These are phyloP conservation scores for Caradrina clavipalpis DNA, from an alignment of 2,888 invertebrate genomes.

Conservation along the genomic window DNA sequence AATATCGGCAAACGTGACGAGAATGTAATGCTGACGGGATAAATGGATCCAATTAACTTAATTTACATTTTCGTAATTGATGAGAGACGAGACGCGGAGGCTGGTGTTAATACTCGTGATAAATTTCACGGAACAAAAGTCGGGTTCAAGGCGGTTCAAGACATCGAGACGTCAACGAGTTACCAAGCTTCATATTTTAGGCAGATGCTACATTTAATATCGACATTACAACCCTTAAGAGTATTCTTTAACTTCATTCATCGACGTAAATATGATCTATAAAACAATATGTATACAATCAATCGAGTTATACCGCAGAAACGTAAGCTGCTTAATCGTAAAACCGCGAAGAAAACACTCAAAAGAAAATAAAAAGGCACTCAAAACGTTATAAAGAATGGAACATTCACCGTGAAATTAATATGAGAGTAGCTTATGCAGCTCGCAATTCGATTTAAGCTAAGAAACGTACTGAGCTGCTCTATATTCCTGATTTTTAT, in stretches of 20 bases:
- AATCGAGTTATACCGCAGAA: constrained; percentile 16
- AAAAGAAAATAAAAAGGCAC: constrained; percentile 30
- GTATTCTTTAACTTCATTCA: not conserved
- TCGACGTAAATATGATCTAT: constrained; percentile 8
- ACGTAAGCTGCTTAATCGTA: constrained; percentile 15
- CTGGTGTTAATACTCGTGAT: constrained; percentile 12
- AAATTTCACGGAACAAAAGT: constrained; percentile 7
- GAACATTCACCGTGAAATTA: constrained; percentile 34
- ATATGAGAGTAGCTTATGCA: constrained; percentile 32
- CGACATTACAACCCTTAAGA: not conserved
- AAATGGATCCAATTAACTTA: constrained; percentile 46
- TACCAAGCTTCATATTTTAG: not conserved
- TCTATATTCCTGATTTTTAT: constrained; percentile 51
- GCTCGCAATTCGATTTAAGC: constrained; percentile 45
- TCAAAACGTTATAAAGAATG: constrained; percentile 28
- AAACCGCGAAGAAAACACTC: constrained; percentile 28
- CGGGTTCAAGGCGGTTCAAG: not conserved
- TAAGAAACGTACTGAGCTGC: constrained; percentile 35
- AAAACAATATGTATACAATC: constrained; percentile 17
- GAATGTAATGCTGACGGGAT: constrained; percentile 37
- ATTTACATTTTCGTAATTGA: constrained; percentile 44
- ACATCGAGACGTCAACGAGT: not conserved
- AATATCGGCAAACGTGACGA: constrained; percentile 53
- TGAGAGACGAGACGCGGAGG: constrained; percentile 1
- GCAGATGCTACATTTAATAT: constrained; percentile 9